A percentile compares a stretch with the other conserved stretches of the same genome.
phyloP scores from a whole-genome alignment of 1,140 invertebrate species.

The Calliopsis andreniformis region DNA sequence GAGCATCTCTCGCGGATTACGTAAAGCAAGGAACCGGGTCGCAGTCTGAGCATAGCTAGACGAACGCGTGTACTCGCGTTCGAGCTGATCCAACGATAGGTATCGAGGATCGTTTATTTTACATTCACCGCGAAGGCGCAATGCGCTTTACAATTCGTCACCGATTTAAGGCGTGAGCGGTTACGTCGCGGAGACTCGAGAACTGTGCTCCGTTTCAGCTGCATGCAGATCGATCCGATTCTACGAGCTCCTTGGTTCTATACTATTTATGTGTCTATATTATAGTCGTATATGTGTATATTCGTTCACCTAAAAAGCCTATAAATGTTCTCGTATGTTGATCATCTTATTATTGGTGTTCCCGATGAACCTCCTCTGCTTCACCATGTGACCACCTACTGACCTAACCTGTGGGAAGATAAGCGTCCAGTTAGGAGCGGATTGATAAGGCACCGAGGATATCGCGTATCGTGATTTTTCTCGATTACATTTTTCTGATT shows the following conservation, averaged over 20 bases:
- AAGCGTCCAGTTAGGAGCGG: background rate
- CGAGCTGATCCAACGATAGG: background rate
- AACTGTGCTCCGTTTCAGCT: background rate
- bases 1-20: slow-evolving; percentile 3
- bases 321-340: slow-evolving; percentile 75
- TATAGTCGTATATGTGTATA: too few relatives aligned
- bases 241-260: background rate
- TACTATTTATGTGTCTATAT: too few relatives aligned
- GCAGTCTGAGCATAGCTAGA: slow-evolving; percentile 25
- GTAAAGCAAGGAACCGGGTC: slow-evolving; percentile 34
- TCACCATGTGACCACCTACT: slow-evolving; percentile 74
- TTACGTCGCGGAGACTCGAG: background rate
- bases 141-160: background rate
- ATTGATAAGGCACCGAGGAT: too few relatives aligned
- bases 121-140: background rate
- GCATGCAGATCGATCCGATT: slow-evolving; percentile 13
- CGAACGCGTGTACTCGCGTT: slow-evolving; percentile 5
- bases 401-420: slow-evolving; percentile 68
- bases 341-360: slow-evolving; percentile 79
- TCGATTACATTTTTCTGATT: too few relatives aligned
- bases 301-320: slow-evolving; percentile 36
- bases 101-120: slow-evolving; percentile 11
- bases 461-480: too few relatives aligned
- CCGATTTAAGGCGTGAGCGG: background rate
- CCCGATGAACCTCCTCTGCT: slow-evolving; percentile 76